Percentiles rank a stretch among this genome's conserved stretches.
These are phyloP conservation scores for Sarcoramphus papa DNA, from an alignment of 2,797 vertebrate species.

Conservation along the genomic window DNA sequence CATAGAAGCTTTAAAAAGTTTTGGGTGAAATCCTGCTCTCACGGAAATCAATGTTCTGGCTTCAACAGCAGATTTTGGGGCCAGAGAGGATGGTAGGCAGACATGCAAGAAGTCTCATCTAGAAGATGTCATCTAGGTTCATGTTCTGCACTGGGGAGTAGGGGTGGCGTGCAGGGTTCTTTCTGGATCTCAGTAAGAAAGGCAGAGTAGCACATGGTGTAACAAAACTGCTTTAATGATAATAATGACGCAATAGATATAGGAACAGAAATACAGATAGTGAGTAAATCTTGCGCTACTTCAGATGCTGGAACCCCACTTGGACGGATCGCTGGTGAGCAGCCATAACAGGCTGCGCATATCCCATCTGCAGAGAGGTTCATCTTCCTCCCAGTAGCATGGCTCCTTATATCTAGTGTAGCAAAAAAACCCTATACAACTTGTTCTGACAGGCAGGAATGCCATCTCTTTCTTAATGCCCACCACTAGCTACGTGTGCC, in stretches of 20 bases:
- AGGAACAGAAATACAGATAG: not conserved
- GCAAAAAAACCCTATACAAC: not conserved
- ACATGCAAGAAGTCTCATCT: not conserved
- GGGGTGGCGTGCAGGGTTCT: not conserved
- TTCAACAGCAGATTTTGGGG: not conserved
- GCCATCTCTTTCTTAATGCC: not conserved
- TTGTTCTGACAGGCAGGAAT: not conserved
- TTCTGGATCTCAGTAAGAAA: not conserved
- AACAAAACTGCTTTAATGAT: not conserved
- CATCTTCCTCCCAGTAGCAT: not conserved
- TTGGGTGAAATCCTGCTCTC: not conserved
- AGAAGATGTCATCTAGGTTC: not conserved
- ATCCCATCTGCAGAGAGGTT: not conserved
- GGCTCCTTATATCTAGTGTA: not conserved
- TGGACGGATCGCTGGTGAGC: not conserved
- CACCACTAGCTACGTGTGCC: not conserved
- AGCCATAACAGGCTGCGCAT: accelerated
- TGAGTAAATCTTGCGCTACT: not conserved
- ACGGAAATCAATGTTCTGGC: not conserved
- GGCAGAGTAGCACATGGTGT: not conserved
- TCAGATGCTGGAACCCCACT: not conserved
- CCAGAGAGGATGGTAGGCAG: not conserved
- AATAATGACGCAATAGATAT: not conserved
- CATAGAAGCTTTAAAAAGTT: not conserved
- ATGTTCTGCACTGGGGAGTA: not conserved